Evolutionary conservation across 2,888 invertebrate genomes (phyloP), one percentile per base, ranked within the genome.

Genomic region (Scaptomyza reducta): DNA sequence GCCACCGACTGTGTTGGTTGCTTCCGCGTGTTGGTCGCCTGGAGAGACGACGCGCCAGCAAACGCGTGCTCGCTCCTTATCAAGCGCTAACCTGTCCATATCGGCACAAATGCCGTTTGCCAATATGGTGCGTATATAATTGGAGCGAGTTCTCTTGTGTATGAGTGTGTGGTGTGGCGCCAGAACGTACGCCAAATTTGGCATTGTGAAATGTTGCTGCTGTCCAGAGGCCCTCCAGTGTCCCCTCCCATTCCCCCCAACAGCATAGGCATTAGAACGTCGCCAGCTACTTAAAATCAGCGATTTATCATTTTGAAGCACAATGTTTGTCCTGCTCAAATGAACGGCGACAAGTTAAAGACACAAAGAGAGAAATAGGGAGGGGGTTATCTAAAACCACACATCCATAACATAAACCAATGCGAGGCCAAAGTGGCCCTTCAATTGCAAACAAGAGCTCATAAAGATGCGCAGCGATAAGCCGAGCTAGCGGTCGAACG

Each of bases 21-120:
- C 79, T 88, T 87, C 89, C 89, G 89, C 89, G 89, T 83, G 74
- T 84, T 59, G 79, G 60, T 75, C 77, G 78, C 82, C 67, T 68
- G 69, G 69, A 79, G 70, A 65, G 70, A 64, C 67, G 64, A 62
- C 46, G 62, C 73, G 54, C 54, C 50, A 53, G 57, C 47, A 50
- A 57, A 84, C 88, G 87, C 82, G 82, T 88, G 82, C 89, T 81
- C 69, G 59, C 65, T 51, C 82, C 82, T 88, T 87, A 82, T 82
- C 89, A 74, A 89, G 87, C 78, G 71, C 81, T 80, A 82, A 77
- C 87, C 74, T 88, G 87, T 87, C 89, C 82, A 87, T 88, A 88
- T 84, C 57, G 88, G 70, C 62, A 59, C 84, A 87, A 76, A 75
- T 79, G 75, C 79, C 62, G 74, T 44, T 54, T 41, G 54, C 70